Evolutionary conservation across 1,140 invertebrate species (phyloP).

Genomic region (Papilio dardanus): DNA sequence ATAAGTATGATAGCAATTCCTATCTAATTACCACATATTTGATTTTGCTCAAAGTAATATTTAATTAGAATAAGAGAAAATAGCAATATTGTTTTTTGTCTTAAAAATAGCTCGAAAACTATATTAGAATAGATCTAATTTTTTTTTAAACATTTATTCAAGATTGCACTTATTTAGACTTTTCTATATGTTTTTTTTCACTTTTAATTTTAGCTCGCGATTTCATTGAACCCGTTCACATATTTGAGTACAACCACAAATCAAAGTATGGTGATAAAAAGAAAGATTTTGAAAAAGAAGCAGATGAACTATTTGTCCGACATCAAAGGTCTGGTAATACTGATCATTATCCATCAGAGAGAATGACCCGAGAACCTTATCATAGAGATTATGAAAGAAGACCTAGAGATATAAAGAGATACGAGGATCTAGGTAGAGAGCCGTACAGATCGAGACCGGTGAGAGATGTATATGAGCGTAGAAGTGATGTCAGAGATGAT

Average conservation of each 20-base stretch:
- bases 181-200: not conserved
- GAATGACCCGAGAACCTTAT: slow-evolving; percentile 45
- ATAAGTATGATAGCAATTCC: too few relatives aligned
- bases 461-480: slow-evolving; percentile 54
- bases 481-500: slow-evolving; percentile 58
- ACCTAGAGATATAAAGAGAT: slow-evolving; percentile 46
- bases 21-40: too few relatives aligned
- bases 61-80: too few relatives aligned
- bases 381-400: slow-evolving; percentile 55
- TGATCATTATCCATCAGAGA: slow-evolving; percentile 40
- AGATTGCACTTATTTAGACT: not conserved
- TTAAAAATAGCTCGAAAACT: too few relatives aligned
- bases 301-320: slow-evolving; percentile 63
- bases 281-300: slow-evolving; percentile 71
- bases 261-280: slow-evolving; percentile 73
- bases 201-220: slow-evolving; percentile 69
- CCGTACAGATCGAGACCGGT: slow-evolving; percentile 46
- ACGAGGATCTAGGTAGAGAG: too few relatives aligned
- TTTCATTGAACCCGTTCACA: slow-evolving; percentile 83
- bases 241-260: slow-evolving; percentile 84
- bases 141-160: not conserved
- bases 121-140: not conserved
- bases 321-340: slow-evolving; percentile 51
- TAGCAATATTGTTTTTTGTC: too few relatives aligned
- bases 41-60: too few relatives aligned